Percentiles rank a stretch among this genome's conserved stretches.
phyloP scores from a whole-genome alignment of 1,140 invertebrate genomes.

The Nixonia krombeini region DNA sequence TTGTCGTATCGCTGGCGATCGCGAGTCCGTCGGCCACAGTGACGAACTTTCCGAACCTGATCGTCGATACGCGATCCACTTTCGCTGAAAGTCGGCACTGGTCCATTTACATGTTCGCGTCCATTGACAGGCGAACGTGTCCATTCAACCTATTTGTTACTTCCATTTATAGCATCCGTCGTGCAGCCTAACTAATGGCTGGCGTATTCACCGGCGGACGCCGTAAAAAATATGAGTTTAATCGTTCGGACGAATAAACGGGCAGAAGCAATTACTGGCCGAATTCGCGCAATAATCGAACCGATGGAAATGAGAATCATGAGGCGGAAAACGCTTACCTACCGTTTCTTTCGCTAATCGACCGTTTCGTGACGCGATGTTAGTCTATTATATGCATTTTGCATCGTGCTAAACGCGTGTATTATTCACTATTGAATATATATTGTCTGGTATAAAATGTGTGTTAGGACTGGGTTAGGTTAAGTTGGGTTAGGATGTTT shows the following conservation, averaged over 20 bases:
- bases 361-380: too few relatives aligned
- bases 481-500: too few relatives aligned
- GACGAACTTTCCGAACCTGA: constrained; percentile 32
- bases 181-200: constrained; percentile 1
- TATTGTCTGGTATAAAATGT: too few relatives aligned
- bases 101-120: constrained; percentile 42
- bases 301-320: too few relatives aligned
- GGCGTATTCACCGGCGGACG: constrained; percentile 5
- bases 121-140: constrained; percentile 33
- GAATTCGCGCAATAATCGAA: neutral
- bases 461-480: too few relatives aligned
- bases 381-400: too few relatives aligned
- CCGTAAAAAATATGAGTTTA: constrained; percentile 36
- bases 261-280: constrained; percentile 15
- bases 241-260: constrained; percentile 25
- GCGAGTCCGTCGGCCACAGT: too few relatives aligned
- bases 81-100: constrained; percentile 29
- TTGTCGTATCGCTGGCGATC: too few relatives aligned
- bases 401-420: too few relatives aligned
- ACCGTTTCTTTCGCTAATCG: too few relatives aligned
- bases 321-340: too few relatives aligned
- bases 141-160: constrained; percentile 25
- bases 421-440: too few relatives aligned
- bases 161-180: constrained; percentile 4
- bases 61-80: constrained; percentile 33